Conservation (phyloP, 2,113 vertebrate species). For the Pedionomus torquatus region DNA sequence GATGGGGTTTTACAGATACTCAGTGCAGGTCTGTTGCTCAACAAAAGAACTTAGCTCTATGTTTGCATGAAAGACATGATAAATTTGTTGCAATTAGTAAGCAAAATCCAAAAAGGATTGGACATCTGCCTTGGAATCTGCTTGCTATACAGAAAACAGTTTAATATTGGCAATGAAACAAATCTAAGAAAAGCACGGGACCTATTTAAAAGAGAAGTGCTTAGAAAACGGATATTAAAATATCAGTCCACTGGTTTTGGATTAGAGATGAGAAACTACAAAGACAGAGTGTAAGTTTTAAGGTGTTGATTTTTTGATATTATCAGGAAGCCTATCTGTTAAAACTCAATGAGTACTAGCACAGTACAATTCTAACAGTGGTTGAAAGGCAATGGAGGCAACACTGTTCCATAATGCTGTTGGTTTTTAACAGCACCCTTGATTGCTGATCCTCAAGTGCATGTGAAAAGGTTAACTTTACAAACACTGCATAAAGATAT, state of each 20-base stretch:
- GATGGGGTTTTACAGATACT: background rate
- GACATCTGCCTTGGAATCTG: constrained; percentile 60
- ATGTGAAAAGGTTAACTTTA: background rate
- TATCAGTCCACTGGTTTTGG: background rate
- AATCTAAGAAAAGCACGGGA: constrained; percentile 35
- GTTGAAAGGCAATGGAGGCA: background rate
- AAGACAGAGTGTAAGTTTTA: background rate
- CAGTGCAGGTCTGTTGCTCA: constrained; percentile 23
- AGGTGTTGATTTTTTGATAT: background rate
- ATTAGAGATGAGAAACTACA: background rate
- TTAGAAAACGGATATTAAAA: constrained; percentile 52
- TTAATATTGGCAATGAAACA: constrained; percentile 55
- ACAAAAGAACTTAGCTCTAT: constrained; percentile 44
- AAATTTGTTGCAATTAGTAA: constrained; percentile 52
- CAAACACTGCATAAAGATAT: background rate
- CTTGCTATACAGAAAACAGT: constrained; percentile 39
- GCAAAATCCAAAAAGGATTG: constrained; percentile 57
- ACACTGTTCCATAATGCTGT: background rate
- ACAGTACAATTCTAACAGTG: background rate
- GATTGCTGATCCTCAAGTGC: background rate
- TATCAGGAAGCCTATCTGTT: background rate
- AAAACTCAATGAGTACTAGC: background rate
- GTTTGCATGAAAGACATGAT: constrained; percentile 38
- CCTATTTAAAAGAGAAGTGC: constrained; percentile 56
- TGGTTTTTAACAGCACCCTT: background rate